These are phyloP conservation scores for Gallinago jamesoni DNA, from an alignment of 2,113 vertebrate species.

Conservation along the genomic window DNA sequence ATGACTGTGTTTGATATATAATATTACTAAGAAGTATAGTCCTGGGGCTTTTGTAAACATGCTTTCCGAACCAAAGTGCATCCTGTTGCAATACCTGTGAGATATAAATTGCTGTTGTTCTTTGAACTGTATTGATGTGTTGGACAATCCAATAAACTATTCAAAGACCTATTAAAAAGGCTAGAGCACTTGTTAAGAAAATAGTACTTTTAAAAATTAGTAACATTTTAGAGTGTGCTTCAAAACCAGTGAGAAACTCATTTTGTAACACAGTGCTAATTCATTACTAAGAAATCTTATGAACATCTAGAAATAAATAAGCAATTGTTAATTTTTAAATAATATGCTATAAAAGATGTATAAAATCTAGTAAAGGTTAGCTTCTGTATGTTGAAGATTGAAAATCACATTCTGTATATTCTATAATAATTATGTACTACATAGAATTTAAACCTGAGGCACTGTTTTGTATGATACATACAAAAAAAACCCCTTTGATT, in stretches of 20 bases:
- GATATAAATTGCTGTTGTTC: neutral
- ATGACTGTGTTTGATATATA: neutral
- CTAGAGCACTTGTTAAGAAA: neutral
- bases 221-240: neutral
- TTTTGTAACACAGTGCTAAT: neutral
- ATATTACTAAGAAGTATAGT: neutral
- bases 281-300: neutral
- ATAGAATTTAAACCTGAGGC: neutral
- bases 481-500: neutral
- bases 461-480: neutral
- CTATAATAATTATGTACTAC: neutral
- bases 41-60: neutral
- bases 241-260: neutral
- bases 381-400: neutral
- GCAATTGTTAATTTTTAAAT: neutral
- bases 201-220: neutral
- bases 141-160: neutral
- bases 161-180: neutral
- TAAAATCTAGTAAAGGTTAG: neutral
- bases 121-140: conserved; percentile 19
- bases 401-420: neutral
- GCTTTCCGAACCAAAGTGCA: neutral
- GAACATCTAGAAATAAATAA: neutral
- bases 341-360: neutral
- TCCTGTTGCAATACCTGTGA: neutral